Conservation (phyloP, 2,113 vertebrate genomes). For the Ictalurus punctatus region DNA sequence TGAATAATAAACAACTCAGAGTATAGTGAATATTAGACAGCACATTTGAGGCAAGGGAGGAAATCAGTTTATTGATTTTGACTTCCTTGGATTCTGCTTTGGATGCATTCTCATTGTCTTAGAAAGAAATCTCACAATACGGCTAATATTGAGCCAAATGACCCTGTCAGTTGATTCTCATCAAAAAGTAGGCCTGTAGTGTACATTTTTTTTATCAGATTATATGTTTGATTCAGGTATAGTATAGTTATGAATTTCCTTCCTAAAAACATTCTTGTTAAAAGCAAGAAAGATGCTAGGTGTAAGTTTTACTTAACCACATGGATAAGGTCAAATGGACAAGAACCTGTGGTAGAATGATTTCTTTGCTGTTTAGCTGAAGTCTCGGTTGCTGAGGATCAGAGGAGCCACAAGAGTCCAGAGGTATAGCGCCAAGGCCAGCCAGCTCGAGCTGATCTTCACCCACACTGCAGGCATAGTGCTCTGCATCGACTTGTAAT, state of each 20-base stretch:
- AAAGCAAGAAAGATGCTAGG: neutral
- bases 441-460: constrained; percentile 92
- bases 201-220: neutral
- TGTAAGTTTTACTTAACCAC: no score
- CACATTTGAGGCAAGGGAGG: neutral
- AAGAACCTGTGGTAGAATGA: neutral
- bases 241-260: neutral
- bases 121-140: neutral
- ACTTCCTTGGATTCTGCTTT: neutral
- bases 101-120: neutral
- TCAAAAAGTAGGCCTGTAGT: neutral
- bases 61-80: neutral
- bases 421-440: constrained; percentile 80
- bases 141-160: neutral
- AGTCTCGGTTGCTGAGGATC: constrained; percentile 79
- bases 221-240: neutral
- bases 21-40: neutral
- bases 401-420: constrained; percentile 91
- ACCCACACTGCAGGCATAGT: constrained; percentile 89
- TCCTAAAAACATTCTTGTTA: neutral
- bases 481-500: constrained; percentile 69
- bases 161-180: neutral
- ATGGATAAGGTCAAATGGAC: neutral
- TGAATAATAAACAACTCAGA: neutral
- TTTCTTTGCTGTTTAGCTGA: constrained; percentile 69